Evolutionary conservation across 1,140 invertebrate genomes (phyloP).

Genomic region (Drosophila bipectinata): DNA sequence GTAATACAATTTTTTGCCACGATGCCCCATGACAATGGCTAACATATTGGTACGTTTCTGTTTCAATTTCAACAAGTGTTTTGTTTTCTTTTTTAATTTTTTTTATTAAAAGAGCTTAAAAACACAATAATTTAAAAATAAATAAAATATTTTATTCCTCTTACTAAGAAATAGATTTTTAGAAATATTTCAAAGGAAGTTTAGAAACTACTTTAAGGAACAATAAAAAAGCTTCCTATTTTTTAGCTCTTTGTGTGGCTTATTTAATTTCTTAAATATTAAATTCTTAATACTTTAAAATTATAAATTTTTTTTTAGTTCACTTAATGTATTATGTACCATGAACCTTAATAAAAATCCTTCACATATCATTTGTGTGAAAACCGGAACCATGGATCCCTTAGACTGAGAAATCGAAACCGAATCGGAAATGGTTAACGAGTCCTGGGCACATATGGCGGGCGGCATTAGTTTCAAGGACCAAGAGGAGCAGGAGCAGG

Average conservation of each 20-base stretch:
- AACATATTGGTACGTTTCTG: background rate
- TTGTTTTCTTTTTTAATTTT: background rate
- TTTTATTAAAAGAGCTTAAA: background rate
- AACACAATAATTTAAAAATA: background rate
- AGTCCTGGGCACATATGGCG: slow-evolving; percentile 76
- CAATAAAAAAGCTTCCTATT: too few species aligned
- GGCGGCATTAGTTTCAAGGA: slow-evolving; percentile 68
- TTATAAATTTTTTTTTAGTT: too few species aligned
- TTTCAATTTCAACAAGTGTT: background rate
- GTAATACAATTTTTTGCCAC: slow-evolving; percentile 84
- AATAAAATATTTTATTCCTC: background rate
- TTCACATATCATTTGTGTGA: background rate
- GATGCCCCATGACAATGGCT: slow-evolving; percentile 73
- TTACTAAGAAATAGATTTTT: too few species aligned
- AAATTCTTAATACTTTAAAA: too few species aligned
- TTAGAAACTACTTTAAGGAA: too few species aligned
- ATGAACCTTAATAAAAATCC: background rate
- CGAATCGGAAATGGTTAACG: slow-evolving; percentile 77
- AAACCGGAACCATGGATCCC: slow-evolving; percentile 19
- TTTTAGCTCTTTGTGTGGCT: too few species aligned
- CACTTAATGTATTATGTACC: too few species aligned
- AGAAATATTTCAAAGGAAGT: too few species aligned
- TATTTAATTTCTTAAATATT: background rate
- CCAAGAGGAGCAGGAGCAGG: background rate
- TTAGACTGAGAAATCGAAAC: slow-evolving; percentile 31